Percentiles rank a stretch among this genome's conserved stretches.
phyloP scores from a whole-genome alignment of 2,797 vertebrate species.

The Cheracebus regulus region DNA sequence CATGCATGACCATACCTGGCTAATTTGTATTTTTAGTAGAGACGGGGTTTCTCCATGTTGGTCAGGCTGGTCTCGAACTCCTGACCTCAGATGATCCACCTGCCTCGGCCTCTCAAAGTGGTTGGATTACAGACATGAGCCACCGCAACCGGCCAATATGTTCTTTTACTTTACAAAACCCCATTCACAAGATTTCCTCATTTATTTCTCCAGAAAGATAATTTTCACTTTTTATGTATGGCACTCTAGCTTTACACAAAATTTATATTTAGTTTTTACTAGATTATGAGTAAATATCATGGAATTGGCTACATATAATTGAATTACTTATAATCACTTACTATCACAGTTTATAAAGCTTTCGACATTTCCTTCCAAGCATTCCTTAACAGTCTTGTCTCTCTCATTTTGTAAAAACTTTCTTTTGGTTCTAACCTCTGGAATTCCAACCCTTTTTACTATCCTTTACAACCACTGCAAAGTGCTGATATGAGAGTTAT shows the following conservation, averaged over 20 bases:
- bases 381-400: background rate
- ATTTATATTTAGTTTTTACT: background rate
- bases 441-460: background rate
- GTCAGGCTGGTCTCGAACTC: too few relatives aligned
- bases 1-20: too few relatives aligned
- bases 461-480: background rate
- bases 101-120: too few relatives aligned
- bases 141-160: too few relatives aligned
- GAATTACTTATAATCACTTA: background rate
- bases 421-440: background rate
- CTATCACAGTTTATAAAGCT: background rate
- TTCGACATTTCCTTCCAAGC: background rate
- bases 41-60: too few relatives aligned
- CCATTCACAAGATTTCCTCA: background rate
- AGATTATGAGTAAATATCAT: background rate
- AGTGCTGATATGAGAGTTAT: background rate
- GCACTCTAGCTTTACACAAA: background rate
- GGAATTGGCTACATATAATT: background rate
- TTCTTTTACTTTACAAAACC: background rate
- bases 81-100: too few relatives aligned
- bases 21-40: too few relatives aligned
- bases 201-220: background rate
- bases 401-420: conserved; percentile 6
- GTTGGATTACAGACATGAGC: too few relatives aligned
- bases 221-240: background rate